Percentiles rank a stretch among this genome's conserved stretches.
phyloP scores from a whole-genome alignment of 2,888 invertebrate species.

The Campaea margaritaria region DNA sequence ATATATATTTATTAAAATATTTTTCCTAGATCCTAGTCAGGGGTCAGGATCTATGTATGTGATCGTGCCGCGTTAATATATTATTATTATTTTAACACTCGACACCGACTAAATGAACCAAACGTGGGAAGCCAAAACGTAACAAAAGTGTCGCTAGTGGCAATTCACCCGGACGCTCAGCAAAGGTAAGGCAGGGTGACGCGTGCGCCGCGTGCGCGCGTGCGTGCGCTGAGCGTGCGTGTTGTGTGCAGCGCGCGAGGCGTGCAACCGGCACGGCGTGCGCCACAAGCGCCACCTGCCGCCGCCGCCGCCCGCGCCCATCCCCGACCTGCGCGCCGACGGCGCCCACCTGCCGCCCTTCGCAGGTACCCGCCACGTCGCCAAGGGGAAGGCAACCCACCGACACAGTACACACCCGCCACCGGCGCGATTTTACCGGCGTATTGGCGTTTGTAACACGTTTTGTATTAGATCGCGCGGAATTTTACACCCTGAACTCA shows the following conservation, averaged over 20 bases:
- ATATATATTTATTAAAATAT: too few relatives aligned
- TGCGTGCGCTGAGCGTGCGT: constrained; percentile 18
- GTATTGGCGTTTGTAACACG: too few relatives aligned
- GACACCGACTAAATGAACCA: too few relatives aligned
- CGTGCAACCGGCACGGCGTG: constrained; percentile 93
- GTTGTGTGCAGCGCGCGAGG: constrained; percentile 69
- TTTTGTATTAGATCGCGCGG: too few relatives aligned
- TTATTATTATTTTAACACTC: too few relatives aligned
- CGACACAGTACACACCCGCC: too few relatives aligned
- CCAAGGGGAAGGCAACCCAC: constrained; percentile 32
- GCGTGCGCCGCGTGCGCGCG: constrained; percentile 46
- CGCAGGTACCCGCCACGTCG: constrained; percentile 66
- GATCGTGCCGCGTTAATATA: too few relatives aligned
- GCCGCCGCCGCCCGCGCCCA: constrained; percentile 92
- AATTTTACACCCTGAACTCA: too few relatives aligned
- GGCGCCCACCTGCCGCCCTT: constrained; percentile 66
- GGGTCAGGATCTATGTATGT: too few relatives aligned
- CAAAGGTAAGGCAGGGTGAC: constrained; percentile 42
- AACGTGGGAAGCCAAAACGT: too few relatives aligned
- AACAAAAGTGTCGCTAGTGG: neutral
- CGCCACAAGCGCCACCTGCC: constrained; percentile 93
- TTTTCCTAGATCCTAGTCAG: too few relatives aligned
- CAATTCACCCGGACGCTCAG: constrained; percentile 1
- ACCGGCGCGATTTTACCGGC: too few relatives aligned
- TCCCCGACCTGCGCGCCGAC: constrained; percentile 94